A percentile compares a stretch with the other conserved stretches of the same genome.
phyloP scores from a whole-genome alignment of 2,888 invertebrate genomes.

The Macrosoma leucophasiata region DNA sequence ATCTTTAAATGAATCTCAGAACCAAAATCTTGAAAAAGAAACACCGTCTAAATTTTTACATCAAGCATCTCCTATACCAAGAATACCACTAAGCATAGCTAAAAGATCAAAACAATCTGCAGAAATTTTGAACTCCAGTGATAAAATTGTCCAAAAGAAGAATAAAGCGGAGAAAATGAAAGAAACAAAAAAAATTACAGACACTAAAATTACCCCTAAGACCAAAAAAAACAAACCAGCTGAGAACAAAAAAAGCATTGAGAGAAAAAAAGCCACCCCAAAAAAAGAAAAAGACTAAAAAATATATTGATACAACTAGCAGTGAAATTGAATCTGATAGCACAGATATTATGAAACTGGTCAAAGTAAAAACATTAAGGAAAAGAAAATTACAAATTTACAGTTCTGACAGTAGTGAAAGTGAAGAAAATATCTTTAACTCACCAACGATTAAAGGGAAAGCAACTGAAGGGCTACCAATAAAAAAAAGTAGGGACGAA shows the following conservation, averaged over 20 bases:
- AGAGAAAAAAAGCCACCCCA: conserved; percentile 16
- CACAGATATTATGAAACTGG: conserved; percentile 17
- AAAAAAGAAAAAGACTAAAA: conserved; percentile 13
- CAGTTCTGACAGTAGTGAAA: conserved; percentile 17
- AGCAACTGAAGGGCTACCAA: conserved; percentile 16
- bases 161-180: conserved; percentile 15
- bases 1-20: conserved; percentile 20
- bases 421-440: conserved; percentile 18
- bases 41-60: conserved; percentile 18
- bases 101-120: conserved; percentile 16
- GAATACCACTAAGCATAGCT: conserved; percentile 15
- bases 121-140: conserved; percentile 14
- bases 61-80: conserved; percentile 17
- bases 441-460: conserved; percentile 18
- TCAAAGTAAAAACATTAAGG: conserved; percentile 13
- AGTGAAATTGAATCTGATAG: conserved; percentile 15
- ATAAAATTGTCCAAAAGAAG: conserved; percentile 14
- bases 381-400: conserved; percentile 17
- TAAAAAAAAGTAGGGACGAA: conserved; percentile 9
- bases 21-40: conserved; percentile 16
- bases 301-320: conserved; percentile 14
- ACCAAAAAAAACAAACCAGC: conserved; percentile 17
- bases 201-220: conserved; percentile 11
- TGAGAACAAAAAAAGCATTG: conserved; percentile 17
- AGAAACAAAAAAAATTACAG: conserved; percentile 14